Conservation (phyloP, 2,797 vertebrate species). For the Gadopsis bispinosus region DNA sequence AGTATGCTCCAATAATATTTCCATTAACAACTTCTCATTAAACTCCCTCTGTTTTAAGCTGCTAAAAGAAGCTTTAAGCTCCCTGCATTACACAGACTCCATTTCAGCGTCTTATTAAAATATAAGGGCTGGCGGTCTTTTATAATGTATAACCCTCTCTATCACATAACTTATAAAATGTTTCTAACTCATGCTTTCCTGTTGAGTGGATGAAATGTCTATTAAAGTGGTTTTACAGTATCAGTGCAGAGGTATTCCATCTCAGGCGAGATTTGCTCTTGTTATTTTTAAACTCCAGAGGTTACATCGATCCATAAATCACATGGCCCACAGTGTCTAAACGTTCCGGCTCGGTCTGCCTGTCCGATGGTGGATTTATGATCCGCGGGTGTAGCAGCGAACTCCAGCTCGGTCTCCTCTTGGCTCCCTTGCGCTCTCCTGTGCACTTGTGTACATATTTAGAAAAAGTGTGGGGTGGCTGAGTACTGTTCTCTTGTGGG, state of each 20-base stretch:
- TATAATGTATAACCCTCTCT: conserved; percentile 43
- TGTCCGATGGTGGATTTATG: conserved; percentile 74
- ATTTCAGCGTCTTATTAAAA: conserved; percentile 50
- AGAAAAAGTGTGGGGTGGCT: conserved; percentile 69
- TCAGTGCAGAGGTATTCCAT: conserved; percentile 68
- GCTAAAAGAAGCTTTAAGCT: conserved; percentile 48
- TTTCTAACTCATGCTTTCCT: conserved; percentile 34
- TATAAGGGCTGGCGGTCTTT: conserved; percentile 35
- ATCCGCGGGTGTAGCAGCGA: conserved; percentile 53
- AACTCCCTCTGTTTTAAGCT: conserved; percentile 60
- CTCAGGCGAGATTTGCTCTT: conserved; percentile 73
- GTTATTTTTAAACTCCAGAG: conserved; percentile 83
- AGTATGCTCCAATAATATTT: conserved; percentile 66
- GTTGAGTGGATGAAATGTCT: conserved; percentile 68
- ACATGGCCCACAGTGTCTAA: conserved; percentile 64
- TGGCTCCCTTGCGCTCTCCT: conserved; percentile 61
- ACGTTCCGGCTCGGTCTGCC: conserved; percentile 66
- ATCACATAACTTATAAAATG: conserved; percentile 46
- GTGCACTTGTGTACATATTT: conserved; percentile 78
- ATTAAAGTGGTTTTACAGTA: conserved; percentile 71
- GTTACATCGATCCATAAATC: conserved; percentile 78
- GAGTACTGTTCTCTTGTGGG: conserved; percentile 58
- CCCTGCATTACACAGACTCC: conserved; percentile 39
- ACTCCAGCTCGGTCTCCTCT: conserved; percentile 53
- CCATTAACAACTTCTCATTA: conserved; percentile 72